Evolutionary conservation across 2,888 invertebrate species (phyloP).

Genomic region (Branchellion lobata): DNA sequence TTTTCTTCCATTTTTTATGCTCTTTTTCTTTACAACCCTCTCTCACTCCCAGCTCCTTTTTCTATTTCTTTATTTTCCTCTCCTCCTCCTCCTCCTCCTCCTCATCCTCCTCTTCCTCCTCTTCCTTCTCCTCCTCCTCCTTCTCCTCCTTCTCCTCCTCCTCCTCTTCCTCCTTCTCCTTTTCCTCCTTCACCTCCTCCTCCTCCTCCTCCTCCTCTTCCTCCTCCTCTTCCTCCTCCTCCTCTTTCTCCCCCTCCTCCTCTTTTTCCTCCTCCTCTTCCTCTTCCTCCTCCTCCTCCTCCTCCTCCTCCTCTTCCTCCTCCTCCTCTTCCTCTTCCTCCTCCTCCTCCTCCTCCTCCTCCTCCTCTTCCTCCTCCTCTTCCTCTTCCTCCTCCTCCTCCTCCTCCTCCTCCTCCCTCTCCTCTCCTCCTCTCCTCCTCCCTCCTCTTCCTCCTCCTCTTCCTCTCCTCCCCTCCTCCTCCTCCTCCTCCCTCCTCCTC

Average conservation of each 20-base stretch:
- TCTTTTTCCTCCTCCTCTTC: background rate
- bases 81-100: too few species aligned
- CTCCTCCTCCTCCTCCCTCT: conserved; percentile 8
- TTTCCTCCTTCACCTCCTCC: too few species aligned
- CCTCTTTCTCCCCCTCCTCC: background rate
- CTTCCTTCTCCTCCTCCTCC: background rate
- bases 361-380: too few species aligned
- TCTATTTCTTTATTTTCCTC: too few species aligned
- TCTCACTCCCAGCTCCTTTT: background rate
- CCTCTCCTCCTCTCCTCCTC: conserved; percentile 12
- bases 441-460: background rate
- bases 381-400: too few species aligned
- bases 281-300: conserved; percentile 4
- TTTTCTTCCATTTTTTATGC: too few species aligned
- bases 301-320: conserved; percentile 4
- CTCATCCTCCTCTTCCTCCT: too few species aligned
- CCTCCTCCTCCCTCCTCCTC: background rate
- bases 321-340: conserved; percentile 8
- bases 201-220: conserved; percentile 11
- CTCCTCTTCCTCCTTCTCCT: background rate
- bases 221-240: conserved; percentile 1
- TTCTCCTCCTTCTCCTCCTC: background rate
- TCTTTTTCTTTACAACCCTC: background rate
- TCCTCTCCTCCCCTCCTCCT: conserved; percentile 15
- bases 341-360: conserved; percentile 16